A percentile compares a stretch with the other conserved stretches of the same genome.
These are phyloP conservation scores for Esox niger DNA, from an alignment of 2,113 vertebrate species.

Conservation along the genomic window DNA sequence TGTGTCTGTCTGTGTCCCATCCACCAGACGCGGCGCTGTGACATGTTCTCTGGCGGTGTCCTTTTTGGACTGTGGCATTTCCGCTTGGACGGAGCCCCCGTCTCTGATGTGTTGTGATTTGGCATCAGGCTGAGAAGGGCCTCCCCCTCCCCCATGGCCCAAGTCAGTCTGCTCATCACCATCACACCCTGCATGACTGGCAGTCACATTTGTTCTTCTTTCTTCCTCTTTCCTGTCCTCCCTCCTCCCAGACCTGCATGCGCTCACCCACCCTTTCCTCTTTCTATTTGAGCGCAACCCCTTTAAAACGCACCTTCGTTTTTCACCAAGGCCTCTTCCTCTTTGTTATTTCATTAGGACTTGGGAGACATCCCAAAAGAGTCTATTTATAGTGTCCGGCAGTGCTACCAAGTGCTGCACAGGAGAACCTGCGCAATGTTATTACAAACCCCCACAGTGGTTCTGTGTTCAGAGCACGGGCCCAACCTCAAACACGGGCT, in stretches of 20 bases:
- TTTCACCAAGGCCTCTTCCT: slow-evolving; percentile 2
- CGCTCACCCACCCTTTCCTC: not conserved
- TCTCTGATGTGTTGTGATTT: slow-evolving; percentile 5
- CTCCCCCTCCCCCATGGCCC: not conserved
- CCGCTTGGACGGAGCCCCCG: not conserved
- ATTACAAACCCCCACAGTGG: slow-evolving; percentile 12
- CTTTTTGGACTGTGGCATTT: not conserved
- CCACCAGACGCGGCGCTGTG: not conserved
- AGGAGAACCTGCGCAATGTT: slow-evolving; percentile 11
- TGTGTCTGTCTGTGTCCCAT: not conserved
- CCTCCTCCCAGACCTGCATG: too few species aligned
- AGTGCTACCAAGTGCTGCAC: not conserved
- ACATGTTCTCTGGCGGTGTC: not conserved
- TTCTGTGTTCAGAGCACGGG: not conserved
- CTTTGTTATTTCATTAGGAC: not conserved
- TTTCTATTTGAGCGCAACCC: too few species aligned
- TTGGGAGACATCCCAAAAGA: not conserved
- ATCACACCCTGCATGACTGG: not conserved
- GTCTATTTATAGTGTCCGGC: slow-evolving; percentile 2
- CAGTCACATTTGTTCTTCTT: too few species aligned
- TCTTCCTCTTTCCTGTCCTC: too few species aligned
- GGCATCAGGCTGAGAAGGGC: not conserved
- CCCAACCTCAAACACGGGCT: slow-evolving; percentile 9
- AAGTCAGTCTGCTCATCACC: not conserved
- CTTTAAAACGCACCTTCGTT: not conserved